phyloP scores from a whole-genome alignment of 2,888 invertebrate genomes.

The Volucella inanis region DNA sequence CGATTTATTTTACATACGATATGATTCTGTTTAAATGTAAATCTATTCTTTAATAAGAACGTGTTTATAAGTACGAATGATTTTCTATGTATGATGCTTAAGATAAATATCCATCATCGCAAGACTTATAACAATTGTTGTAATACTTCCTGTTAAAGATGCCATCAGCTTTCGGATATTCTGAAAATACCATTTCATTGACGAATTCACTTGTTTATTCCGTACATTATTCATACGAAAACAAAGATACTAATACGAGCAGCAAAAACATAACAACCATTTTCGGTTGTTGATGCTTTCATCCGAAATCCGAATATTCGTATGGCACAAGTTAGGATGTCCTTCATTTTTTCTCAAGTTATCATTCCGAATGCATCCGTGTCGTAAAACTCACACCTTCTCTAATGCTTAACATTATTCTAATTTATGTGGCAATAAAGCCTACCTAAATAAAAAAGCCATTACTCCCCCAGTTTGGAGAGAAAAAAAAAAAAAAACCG shows the following conservation, averaged over 20 bases:
- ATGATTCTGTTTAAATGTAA: too few relatives aligned
- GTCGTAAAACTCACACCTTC: constrained; percentile 70
- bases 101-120: too few relatives aligned
- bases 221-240: constrained; percentile 60
- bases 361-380: constrained; percentile 65
- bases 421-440: constrained; percentile 74
- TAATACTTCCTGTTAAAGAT: constrained; percentile 3
- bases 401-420: constrained; percentile 66
- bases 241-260: constrained; percentile 12
- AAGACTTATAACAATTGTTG: too few relatives aligned
- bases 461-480: constrained; percentile 29
- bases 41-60: too few relatives aligned
- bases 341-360: constrained; percentile 33
- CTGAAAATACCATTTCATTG: constrained; percentile 24
- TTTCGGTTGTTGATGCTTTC: constrained; percentile 39
- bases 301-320: not conserved
- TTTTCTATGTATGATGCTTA: too few relatives aligned
- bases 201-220: constrained; percentile 47
- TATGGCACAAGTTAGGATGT: constrained; percentile 17
- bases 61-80: too few relatives aligned
- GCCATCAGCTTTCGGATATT: not conserved
- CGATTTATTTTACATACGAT: too few relatives aligned
- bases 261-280: not conserved
- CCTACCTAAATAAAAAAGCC: constrained; percentile 59
- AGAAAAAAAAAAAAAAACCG: not conserved